Percentiles rank a stretch among this genome's conserved stretches.
Evolutionary conservation across 2,113 vertebrate genomes (phyloP).

Genomic region (Lethenteron camtschaticum): DNA sequence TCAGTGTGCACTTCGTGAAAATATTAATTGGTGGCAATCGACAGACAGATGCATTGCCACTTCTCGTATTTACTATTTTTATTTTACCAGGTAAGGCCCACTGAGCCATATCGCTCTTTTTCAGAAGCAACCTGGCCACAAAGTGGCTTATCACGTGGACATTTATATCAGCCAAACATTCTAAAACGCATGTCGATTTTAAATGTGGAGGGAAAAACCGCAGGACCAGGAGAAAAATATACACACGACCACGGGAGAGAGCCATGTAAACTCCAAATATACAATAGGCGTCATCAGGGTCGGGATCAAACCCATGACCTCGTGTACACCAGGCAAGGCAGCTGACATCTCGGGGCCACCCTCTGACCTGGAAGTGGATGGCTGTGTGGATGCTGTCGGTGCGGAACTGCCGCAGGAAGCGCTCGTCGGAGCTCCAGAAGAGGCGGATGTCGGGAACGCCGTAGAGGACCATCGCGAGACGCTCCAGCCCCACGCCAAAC

Average conservation of each 20-base stretch:
- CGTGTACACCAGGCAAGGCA: background rate
- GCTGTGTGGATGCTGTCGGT: constrained; percentile 35
- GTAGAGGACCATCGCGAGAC: constrained; percentile 73
- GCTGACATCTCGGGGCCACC: constrained; percentile 7
- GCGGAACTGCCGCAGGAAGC: constrained; percentile 55
- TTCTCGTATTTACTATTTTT: too few species aligned
- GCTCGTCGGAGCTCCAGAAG: constrained; percentile 74
- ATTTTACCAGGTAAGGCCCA: too few species aligned
- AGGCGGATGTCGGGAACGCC: constrained; percentile 69
- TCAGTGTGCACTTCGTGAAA: too few species aligned
- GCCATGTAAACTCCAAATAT: background rate
- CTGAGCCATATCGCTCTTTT: too few species aligned
- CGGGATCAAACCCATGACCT: background rate
- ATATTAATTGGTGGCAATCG: too few species aligned
- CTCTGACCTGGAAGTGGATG: constrained; percentile 50
- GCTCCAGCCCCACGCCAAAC: constrained; percentile 70
- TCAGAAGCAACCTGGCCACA: too few species aligned
- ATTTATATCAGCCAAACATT: background rate
- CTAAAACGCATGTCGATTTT: background rate
- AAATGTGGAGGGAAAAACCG: background rate
- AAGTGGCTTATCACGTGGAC: too few species aligned
- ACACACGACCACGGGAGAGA: background rate
- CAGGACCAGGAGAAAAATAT: background rate
- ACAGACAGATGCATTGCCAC: too few species aligned
- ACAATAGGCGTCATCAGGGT: background rate